Evolutionary conservation across 2,113 vertebrate species (phyloP).

Genomic region (Salvelinus fontinalis): DNA sequence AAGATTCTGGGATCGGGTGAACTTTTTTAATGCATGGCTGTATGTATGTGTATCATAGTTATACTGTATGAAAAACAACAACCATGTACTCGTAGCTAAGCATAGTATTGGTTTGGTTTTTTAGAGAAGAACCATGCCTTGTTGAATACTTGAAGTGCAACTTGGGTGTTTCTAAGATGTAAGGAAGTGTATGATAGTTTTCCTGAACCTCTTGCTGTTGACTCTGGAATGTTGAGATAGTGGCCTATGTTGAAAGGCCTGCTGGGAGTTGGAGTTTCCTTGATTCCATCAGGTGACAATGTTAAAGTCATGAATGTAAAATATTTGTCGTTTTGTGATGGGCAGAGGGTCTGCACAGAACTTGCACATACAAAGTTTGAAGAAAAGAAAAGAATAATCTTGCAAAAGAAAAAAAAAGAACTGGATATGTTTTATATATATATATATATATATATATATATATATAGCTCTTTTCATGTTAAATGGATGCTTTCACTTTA

Average conservation of each 20-base stretch:
- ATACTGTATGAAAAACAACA: slow-evolving; percentile 1
- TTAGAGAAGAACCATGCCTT: slow-evolving; percentile 32
- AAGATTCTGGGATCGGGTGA: not conserved
- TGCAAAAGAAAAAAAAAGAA: slow-evolving; percentile 13
- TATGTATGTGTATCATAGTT: slow-evolving; percentile 35
- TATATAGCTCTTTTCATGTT: slow-evolving; percentile 47
- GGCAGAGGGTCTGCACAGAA: slow-evolving; percentile 62
- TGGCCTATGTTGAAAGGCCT: slow-evolving; percentile 25
- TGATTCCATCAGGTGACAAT: slow-evolving; percentile 66
- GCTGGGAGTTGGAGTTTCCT: slow-evolving; percentile 55
- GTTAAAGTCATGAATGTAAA: slow-evolving; percentile 69
- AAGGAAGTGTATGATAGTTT: slow-evolving; percentile 22
- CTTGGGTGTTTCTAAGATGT: slow-evolving; percentile 52
- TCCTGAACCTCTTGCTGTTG: slow-evolving; percentile 38
- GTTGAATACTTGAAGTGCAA: slow-evolving; percentile 72
- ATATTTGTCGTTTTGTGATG: slow-evolving; percentile 46
- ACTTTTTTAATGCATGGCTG: slow-evolving; percentile 65
- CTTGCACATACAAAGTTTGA: slow-evolving; percentile 70
- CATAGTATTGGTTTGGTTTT: not conserved
- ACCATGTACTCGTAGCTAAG: slow-evolving; percentile 24
- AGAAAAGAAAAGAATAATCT: slow-evolving; percentile 15
- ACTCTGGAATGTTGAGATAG: slow-evolving; percentile 62
- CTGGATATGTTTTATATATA: slow-evolving; percentile 70
- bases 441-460: slow-evolving; percentile 19
- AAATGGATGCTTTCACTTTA: slow-evolving; percentile 59